These are phyloP conservation scores for Ondatra zibethicus DNA, from an alignment of 2,113 vertebrate species.

Conservation along the genomic window DNA sequence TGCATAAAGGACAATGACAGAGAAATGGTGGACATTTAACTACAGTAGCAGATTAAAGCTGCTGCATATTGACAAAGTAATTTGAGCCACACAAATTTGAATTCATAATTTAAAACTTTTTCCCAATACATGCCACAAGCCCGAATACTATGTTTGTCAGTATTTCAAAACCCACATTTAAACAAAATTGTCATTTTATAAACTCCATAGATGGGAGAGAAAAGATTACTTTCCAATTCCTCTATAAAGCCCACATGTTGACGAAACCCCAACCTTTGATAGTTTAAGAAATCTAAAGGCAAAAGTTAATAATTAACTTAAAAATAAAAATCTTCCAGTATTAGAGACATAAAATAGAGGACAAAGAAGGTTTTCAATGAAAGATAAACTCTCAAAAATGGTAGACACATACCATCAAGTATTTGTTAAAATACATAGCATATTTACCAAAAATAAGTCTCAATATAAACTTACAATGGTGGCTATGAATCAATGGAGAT, in stretches of 20 bases:
- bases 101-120: neutral
- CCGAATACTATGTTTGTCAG: neutral
- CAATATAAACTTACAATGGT: neutral
- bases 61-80: neutral
- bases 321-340: neutral
- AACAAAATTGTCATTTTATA: neutral
- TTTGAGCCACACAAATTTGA: neutral
- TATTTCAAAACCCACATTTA: neutral
- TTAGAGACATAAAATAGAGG: neutral
- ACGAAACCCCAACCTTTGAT: neutral
- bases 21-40: neutral
- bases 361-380: neutral
- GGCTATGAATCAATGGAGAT: neutral
- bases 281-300: neutral
- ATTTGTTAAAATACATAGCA: neutral
- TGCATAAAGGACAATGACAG: neutral
- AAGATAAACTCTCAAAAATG: neutral
- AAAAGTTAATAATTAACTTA: neutral
- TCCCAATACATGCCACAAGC: neutral
- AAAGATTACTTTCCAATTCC: neutral
- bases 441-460: neutral
- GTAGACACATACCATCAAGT: neutral
- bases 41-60: neutral
- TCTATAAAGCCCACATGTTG: neutral
- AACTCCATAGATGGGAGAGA: neutral